These are phyloP conservation scores for Macropus fuliginosus DNA, from an alignment of 2,797 vertebrate species.

Conservation along the genomic window DNA sequence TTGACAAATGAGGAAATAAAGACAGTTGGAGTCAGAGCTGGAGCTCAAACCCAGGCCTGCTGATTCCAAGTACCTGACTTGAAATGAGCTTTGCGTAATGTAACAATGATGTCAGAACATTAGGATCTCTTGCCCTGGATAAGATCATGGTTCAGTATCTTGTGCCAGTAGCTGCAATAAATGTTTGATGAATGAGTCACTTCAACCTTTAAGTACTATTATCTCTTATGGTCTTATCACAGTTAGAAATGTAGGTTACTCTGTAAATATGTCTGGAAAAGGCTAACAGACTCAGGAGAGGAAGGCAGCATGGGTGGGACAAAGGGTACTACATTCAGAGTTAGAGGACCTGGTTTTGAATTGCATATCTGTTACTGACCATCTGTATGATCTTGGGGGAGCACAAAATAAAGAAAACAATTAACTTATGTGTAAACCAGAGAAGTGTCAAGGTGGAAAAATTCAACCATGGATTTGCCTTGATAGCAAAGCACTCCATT, in stretches of 20 bases:
- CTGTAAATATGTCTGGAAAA: neutral
- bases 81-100: too few relatives aligned
- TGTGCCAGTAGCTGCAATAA: neutral
- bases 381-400: neutral
- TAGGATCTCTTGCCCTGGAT: neutral
- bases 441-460: neutral
- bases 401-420: neutral
- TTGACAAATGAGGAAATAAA: too few relatives aligned
- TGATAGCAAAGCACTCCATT: neutral
- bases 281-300: neutral
- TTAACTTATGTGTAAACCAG: neutral
- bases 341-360: neutral
- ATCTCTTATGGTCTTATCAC: neutral
- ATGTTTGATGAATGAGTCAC: neutral
- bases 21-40: too few relatives aligned
- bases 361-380: neutral
- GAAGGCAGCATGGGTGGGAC: neutral
- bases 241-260: neutral
- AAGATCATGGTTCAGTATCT: neutral
- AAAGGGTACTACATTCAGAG: neutral
- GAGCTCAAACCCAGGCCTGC: too few relatives aligned
- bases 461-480: neutral
- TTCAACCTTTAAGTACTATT: neutral
- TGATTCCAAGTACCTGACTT: too few relatives aligned
- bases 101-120: too few relatives aligned